Percentiles rank a stretch among this genome's conserved stretches.
These are phyloP conservation scores for Falco rusticolus DNA, from an alignment of 2,797 vertebrate species.

Conservation along the genomic window DNA sequence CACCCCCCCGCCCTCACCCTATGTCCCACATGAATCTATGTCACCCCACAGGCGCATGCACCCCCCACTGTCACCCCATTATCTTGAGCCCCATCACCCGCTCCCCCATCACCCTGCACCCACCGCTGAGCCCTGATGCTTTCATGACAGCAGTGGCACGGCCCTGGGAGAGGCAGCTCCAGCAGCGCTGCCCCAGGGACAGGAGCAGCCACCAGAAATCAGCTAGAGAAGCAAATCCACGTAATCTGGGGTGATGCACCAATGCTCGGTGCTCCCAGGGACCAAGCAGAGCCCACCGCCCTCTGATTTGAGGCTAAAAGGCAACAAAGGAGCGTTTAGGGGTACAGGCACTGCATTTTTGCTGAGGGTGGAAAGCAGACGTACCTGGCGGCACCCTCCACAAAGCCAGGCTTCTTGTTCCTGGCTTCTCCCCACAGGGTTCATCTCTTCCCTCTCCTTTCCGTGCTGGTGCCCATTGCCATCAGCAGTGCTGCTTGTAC, in stretches of 20 bases:
- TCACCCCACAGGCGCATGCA: no score
- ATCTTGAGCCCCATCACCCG: background rate
- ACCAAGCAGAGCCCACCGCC: background rate
- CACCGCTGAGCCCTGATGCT: accelerated
- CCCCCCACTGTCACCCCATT: background rate
- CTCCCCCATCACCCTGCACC: no score
- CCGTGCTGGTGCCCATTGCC: accelerated
- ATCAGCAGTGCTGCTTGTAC: accelerated
- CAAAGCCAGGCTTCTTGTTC: background rate
- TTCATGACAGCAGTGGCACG: background rate
- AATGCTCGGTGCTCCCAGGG: background rate
- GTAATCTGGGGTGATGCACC: background rate
- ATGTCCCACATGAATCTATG: background rate
- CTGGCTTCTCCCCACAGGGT: background rate
- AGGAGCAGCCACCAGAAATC: background rate
- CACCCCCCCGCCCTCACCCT: no score
- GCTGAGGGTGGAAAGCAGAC: background rate
- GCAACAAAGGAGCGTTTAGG: background rate
- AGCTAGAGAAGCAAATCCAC: background rate
- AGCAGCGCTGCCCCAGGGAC: background rate
- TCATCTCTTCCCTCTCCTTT: background rate
- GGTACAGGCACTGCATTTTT: background rate
- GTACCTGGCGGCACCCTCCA: background rate
- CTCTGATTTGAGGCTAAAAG: background rate
- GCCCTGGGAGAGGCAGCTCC: background rate